These are phyloP conservation scores for Melinopterus prodromus DNA, from an alignment of 2,888 invertebrate genomes.

Conservation along the genomic window DNA sequence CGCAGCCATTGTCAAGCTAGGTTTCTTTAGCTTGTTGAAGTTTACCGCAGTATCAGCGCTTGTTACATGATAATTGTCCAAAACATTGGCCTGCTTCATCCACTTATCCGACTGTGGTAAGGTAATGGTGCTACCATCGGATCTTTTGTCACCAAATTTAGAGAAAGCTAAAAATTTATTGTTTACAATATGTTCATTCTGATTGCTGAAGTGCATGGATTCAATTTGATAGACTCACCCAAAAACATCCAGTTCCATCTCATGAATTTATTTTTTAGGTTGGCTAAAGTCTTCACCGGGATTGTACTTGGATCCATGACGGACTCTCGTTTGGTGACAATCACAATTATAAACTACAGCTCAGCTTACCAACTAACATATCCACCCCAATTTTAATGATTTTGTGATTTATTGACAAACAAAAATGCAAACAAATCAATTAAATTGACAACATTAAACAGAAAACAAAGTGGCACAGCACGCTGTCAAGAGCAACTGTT, in stretches of 20 bases:
- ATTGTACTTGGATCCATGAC: neutral
- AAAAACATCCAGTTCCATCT: constrained; percentile 4
- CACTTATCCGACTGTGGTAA: constrained; percentile 93
- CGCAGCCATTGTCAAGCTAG: constrained; percentile 49
- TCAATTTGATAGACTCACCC: neutral
- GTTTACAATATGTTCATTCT: constrained; percentile 58
- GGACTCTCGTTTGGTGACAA: neutral
- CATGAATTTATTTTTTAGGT: neutral
- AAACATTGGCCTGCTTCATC: constrained; percentile 89
- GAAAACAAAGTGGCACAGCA: no score
- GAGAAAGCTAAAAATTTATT: constrained; percentile 81
- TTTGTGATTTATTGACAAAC: no score
- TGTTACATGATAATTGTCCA: constrained; percentile 78
- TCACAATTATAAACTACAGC: neutral
- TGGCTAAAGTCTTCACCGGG: neutral
- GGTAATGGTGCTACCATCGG: constrained; percentile 85
- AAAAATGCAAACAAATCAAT: no score
- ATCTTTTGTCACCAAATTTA: constrained; percentile 87
- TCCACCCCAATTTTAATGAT: no score
- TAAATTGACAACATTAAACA: no score
- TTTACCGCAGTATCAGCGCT: constrained; percentile 90
- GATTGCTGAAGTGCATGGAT: neutral
- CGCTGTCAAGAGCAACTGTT: no score
- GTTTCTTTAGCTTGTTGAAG: constrained; percentile 73
- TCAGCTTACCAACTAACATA: neutral